Evolutionary conservation across 2,113 vertebrate genomes (phyloP).

Genomic region (Lophius piscatorius): DNA sequence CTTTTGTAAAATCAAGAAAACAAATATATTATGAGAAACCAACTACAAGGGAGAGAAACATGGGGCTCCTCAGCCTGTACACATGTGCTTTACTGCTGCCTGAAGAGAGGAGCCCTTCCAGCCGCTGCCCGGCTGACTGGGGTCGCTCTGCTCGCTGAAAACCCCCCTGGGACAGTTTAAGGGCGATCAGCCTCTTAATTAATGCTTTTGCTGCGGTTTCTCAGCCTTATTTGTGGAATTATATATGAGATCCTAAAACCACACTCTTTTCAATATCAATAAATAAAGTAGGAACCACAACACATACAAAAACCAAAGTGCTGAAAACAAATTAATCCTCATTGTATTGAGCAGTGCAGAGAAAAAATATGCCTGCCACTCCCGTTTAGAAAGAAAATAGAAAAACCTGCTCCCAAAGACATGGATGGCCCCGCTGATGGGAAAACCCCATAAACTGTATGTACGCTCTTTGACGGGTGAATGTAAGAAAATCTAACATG

Average conservation of each 20-base stretch:
- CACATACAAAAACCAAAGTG: constrained; percentile 23
- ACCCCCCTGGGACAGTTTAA: constrained; percentile 32
- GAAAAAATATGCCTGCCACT: constrained; percentile 4
- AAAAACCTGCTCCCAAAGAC: too few relatives aligned
- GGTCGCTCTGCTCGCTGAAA: constrained; percentile 24
- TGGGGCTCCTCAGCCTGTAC: constrained; percentile 3
- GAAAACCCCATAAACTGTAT: too few relatives aligned
- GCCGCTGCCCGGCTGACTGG: constrained; percentile 18
- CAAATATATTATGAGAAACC: constrained; percentile 19
- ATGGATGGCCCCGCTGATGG: too few relatives aligned
- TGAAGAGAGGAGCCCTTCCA: constrained; percentile 8
- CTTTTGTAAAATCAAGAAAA: constrained; percentile 18
- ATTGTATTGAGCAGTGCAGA: constrained; percentile 5
- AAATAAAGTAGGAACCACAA: constrained; percentile 19
- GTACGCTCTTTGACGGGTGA: too few relatives aligned
- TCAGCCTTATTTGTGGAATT: background rate
- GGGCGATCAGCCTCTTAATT: constrained; percentile 44
- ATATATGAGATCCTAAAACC: constrained; percentile 35
- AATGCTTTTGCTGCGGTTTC: constrained; percentile 28
- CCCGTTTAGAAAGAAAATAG: constrained; percentile 5
- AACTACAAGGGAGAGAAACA: too few relatives aligned
- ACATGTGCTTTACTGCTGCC: constrained; percentile 34
- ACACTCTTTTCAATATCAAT: constrained; percentile 19
- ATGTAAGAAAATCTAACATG: too few relatives aligned
- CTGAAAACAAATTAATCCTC: constrained; percentile 13